A percentile compares a stretch with the other conserved stretches of the same genome.
Evolutionary conservation across 2,113 vertebrate genomes (phyloP).

Genomic region (Guaruba guarouba): DNA sequence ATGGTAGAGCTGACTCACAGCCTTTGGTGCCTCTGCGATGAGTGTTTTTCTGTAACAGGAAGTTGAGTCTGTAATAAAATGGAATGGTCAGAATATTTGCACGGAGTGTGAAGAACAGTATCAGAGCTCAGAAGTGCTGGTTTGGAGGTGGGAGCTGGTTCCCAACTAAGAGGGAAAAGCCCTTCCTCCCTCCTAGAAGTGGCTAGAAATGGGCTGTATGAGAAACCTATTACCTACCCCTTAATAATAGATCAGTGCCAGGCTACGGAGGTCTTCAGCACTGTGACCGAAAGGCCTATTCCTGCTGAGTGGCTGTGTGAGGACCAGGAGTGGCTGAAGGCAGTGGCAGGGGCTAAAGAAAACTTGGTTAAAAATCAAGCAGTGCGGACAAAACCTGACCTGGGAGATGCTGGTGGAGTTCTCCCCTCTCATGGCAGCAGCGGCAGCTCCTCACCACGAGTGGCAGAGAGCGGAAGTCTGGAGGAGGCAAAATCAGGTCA

Average conservation of each 20-base stretch:
- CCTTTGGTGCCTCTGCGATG: neutral
- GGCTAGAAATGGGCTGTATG: neutral
- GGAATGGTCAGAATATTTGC: neutral
- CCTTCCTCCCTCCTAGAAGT: neutral
- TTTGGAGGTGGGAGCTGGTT: neutral
- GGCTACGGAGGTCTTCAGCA: neutral
- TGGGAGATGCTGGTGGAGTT: neutral
- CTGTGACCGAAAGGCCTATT: neutral
- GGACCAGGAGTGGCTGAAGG: neutral
- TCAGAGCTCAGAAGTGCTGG: accelerated
- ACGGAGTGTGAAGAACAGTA: neutral
- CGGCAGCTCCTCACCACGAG: neutral
- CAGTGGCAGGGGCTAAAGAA: neutral
- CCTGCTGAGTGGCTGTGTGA: neutral
- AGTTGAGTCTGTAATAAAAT: neutral
- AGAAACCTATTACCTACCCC: neutral
- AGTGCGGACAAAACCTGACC: neutral
- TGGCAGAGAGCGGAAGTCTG: neutral
- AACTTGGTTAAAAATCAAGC: neutral
- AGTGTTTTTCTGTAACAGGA: neutral
- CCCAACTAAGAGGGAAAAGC: neutral
- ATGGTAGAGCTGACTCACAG: neutral
- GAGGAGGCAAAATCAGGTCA: neutral
- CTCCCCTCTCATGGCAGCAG: neutral
- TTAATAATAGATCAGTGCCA: neutral